A percentile compares a stretch with the other conserved stretches of the same genome.
These are phyloP conservation scores for Thrips palmi DNA, from an alignment of 1,140 invertebrate species.

Conservation along the genomic window DNA sequence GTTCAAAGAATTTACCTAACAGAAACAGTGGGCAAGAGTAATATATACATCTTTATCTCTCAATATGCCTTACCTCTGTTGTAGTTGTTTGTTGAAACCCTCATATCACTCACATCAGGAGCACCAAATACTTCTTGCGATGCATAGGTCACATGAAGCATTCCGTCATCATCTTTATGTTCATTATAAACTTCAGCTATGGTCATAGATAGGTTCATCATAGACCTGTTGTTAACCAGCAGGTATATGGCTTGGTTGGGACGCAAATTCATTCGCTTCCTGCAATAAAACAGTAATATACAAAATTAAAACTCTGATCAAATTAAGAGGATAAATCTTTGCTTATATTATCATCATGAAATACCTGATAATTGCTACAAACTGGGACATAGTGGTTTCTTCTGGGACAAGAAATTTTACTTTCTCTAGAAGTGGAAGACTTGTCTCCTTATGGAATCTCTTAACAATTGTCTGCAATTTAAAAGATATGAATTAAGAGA, in stretches of 20 bases:
- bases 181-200: slow-evolving; percentile 59
- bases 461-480: slow-evolving; percentile 60
- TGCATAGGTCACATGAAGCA: slow-evolving; percentile 70
- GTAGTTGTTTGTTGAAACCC: no score
- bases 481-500: no score
- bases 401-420: slow-evolving; percentile 61
- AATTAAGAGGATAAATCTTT: slow-evolving; percentile 7
- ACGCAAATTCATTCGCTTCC: slow-evolving; percentile 26
- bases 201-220: slow-evolving; percentile 58
- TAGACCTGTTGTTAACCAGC: slow-evolving; percentile 61
- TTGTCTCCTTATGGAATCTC: slow-evolving; percentile 45
- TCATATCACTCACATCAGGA: no score
- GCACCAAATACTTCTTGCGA: slow-evolving; percentile 81
- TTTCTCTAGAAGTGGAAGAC: slow-evolving; percentile 49
- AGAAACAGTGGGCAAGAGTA: no score
- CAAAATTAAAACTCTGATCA: neutral
- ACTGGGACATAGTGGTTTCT: slow-evolving; percentile 63
- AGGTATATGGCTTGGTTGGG: slow-evolving; percentile 56
- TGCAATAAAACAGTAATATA: slow-evolving; percentile 1
- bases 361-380: slow-evolving; percentile 53
- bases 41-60: no score
- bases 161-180: slow-evolving; percentile 59
- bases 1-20: no score
- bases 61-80: no score
- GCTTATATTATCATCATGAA: neutral